Base-by-base conservation (phyloP, 2,113 vertebrate genomes). In the Oryzias javanicus region DNA sequence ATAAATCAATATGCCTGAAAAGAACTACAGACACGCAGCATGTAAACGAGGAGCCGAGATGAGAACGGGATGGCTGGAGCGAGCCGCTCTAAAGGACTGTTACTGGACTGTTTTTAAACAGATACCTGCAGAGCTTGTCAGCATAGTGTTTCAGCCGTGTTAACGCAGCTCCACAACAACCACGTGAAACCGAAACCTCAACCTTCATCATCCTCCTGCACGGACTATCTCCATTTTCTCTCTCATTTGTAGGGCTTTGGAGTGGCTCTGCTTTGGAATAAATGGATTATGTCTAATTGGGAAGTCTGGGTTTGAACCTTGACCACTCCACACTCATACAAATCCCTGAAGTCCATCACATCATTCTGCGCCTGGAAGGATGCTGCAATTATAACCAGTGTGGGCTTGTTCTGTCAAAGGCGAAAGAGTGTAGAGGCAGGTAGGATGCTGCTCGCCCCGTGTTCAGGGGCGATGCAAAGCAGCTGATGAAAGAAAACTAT, bases 271-370 rank as follows among this genome's bases (percentile, higher is more conserved):
- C 81, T 79, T 68, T 74, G 66, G 64, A 86, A 74, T 80, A 74
- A 84, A 73, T 60, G 67, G 80, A 83, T 83, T 75, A 71, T 5
- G 25, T 76, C 78, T 83, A 79, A 83, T 81, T 86, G 70, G 72
- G 65, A 76, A 64, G 80, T 71, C 76, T 79, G 77, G 71, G 58
- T 84, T 72, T 84, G 66, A 80, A 76, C 67, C 67, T 60, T 27
- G 69, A 72, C 79, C 67, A 60, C 55, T 55, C 35, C 48, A 42
- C 55, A 69, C 55, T 50, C 63, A 66, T 60, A 51, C 59, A 79
- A 73, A 76, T 76, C 74, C 76, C 72, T 47, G 59, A 81, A 85
- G 74, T 75, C 79, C 46, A 67, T 79, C 71, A 60, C 80, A 70
- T 78, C 77, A 64, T 55, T 51, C 46, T 66, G 55, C 73, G 75